phyloP scores from a whole-genome alignment of 2,113 vertebrate genomes.

The Mustela nigripes region DNA sequence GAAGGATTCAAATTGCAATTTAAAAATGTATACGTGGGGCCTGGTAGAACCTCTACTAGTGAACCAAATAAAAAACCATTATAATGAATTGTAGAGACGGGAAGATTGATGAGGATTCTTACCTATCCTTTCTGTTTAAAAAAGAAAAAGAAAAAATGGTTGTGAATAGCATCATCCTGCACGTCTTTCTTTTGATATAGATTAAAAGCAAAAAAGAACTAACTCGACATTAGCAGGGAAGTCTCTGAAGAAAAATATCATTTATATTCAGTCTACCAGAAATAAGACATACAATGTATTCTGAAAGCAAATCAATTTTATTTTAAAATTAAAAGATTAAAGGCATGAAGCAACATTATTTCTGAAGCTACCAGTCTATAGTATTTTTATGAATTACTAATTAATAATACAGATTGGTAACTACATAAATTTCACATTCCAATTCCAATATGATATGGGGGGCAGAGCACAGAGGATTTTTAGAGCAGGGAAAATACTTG shows the following conservation, averaged over 20 bases:
- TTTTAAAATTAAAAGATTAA: constrained; percentile 38
- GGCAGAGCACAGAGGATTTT: not conserved
- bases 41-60: not conserved
- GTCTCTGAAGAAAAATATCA: not conserved
- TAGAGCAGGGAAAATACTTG: not conserved
- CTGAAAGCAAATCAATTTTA: constrained; percentile 19
- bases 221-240: not conserved
- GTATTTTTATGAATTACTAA: not conserved
- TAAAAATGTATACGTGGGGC: constrained; percentile 27
- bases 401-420: not conserved
- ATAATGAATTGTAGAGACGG: not conserved
- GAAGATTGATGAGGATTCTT: not conserved
- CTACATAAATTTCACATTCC: not conserved
- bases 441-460: not conserved
- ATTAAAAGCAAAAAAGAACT: not conserved
- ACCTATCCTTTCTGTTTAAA: not conserved
- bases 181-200: not conserved
- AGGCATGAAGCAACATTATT: not conserved
- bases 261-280: not conserved
- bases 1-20: constrained; percentile 47
- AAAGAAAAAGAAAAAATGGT: not conserved
- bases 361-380: not conserved
- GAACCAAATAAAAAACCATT: constrained; percentile 3
- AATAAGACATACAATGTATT: not conserved
- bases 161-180: not conserved